Base-by-base conservation (phyloP, 2,888 invertebrate genomes). In the Trachelus tabidus region DNA sequence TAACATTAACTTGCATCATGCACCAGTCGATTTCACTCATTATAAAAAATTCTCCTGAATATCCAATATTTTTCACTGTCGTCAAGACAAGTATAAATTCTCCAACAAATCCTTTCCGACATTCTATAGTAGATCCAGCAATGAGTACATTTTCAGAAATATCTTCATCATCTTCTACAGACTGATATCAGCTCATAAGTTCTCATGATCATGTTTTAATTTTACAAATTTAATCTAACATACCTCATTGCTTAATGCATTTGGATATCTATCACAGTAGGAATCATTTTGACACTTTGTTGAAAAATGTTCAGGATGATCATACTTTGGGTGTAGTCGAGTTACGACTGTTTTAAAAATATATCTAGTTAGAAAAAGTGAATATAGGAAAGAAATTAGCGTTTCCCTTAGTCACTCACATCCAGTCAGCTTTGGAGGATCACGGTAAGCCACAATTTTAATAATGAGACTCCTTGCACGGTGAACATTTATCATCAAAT, bases 21-120 rank as follows among this genome's bases (percentile, higher is more conserved):
- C 85, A 88, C 92, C 93, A 93, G 81, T 92, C 91, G 9, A 90
- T 87, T 85, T 93, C 92, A 34, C 90, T 90, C 79, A 93, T 88
- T 68, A 92, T 84, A 79, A 92, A 92, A 85, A 93, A 93, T 79
- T 84, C 87, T 31, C 91, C 92, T 12, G 81, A 79, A 3, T 88
- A 89, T 1, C 93, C 92, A 34, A 83, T 73, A 81, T 93, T 93
- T 81, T 85, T 87, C 56, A 92, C 83, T 75, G 87, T 84, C 31
- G 91, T 81, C 3, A 85, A 82, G 3, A 91, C 76, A 6, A 86
- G 80, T 15, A 88, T 80, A 75, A 87, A 82, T 79, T 91, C 89
- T 3, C 92, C 92, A 1, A 92, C 82, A 33, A 93, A 90, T 83
- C 91, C 91, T 73, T 87, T 86, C 4, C 91, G 91, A 83, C 92